Conservation (phyloP, 2,797 vertebrate species). For the Potorous gilbertii region DNA sequence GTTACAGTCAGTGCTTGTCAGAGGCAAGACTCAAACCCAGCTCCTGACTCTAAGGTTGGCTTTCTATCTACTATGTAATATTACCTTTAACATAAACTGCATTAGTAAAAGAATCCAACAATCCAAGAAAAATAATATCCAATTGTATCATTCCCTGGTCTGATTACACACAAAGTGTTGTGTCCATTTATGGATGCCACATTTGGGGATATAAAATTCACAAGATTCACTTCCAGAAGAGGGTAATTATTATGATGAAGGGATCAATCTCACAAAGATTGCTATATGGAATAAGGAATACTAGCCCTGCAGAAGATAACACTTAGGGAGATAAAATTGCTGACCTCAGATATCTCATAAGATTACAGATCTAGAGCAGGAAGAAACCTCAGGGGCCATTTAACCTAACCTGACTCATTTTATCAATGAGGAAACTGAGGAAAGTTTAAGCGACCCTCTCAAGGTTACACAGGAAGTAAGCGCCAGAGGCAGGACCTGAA, state of each 20-base stretch:
- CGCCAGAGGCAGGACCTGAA: background rate
- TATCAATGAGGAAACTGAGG: background rate
- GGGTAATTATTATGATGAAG: background rate
- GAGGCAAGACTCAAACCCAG: background rate
- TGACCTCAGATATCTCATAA: background rate
- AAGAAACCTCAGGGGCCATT: background rate
- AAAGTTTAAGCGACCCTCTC: background rate
- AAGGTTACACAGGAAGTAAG: background rate
- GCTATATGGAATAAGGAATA: background rate
- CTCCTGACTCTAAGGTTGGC: background rate
- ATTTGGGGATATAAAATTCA: background rate
- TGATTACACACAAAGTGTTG: background rate
- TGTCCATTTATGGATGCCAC: background rate
- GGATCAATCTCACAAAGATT: background rate
- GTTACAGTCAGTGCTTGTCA: background rate
- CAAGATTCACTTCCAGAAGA: background rate
- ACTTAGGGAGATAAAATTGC: background rate
- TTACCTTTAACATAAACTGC: background rate
- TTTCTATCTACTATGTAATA: background rate
- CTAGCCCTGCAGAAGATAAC: background rate
- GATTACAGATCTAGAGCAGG: background rate
- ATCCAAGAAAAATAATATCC: background rate
- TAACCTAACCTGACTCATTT: background rate
- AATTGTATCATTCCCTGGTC: background rate
- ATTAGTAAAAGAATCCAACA: background rate